Evolutionary conservation across 2,888 invertebrate species (phyloP).

Genomic region (Hyalella azteca): DNA sequence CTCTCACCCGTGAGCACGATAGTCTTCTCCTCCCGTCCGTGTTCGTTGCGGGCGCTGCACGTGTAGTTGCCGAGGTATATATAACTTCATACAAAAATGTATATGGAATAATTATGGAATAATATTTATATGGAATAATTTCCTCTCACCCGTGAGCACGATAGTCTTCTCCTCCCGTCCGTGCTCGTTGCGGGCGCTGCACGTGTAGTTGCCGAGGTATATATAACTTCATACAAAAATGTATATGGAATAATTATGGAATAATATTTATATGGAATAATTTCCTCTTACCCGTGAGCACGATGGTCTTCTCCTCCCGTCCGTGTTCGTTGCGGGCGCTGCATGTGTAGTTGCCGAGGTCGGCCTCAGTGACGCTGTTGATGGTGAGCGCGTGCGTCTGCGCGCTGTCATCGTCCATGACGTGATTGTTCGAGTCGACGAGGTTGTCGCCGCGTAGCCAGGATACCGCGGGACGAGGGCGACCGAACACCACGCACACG

Average conservation of each 20-base stretch:
- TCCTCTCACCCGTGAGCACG: conserved; percentile 20
- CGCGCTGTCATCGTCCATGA: conserved; percentile 22
- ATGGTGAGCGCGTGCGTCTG: conserved; percentile 28
- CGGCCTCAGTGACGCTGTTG: conserved; percentile 24
- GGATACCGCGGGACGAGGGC: conserved; percentile 21
- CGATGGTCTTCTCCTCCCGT: conserved; percentile 13
- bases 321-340: conserved; percentile 38
- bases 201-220: conserved; percentile 41
- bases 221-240: background rate
- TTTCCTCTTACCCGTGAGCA: conserved; percentile 35
- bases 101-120: no score
- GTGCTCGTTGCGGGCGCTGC: conserved; percentile 36
- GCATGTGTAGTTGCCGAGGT: conserved; percentile 41
- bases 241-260: no score
- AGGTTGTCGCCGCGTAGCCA: conserved; percentile 36
- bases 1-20: conserved; percentile 38
- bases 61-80: conserved; percentile 42
- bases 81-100: no score
- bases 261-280: no score
- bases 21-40: conserved; percentile 26
- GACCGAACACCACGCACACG: conserved; percentile 27
- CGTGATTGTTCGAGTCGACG: conserved; percentile 38
- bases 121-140: no score
- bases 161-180: conserved; percentile 28
- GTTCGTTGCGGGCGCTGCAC: conserved; percentile 36